Conservation (phyloP, 2,888 invertebrate species). For the Scotopteryx bipunctaria region DNA sequence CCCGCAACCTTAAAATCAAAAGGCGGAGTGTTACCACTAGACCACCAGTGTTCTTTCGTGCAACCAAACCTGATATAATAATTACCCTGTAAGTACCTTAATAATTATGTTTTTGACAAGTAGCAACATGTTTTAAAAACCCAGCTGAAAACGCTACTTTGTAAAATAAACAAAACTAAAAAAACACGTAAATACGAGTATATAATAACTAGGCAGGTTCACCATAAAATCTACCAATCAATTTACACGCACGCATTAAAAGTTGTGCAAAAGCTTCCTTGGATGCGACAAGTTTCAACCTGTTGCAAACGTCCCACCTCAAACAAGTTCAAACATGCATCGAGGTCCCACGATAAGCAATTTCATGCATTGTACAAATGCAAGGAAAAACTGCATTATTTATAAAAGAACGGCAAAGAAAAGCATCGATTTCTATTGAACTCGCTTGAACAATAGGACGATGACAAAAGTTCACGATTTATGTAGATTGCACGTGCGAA, state of each 20-base stretch:
- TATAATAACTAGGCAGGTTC: too few species aligned
- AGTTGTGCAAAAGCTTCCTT: conserved; percentile 25
- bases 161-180: neutral
- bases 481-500: conserved; percentile 57
- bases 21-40: too few species aligned
- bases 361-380: conserved; percentile 38
- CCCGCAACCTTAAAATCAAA: too few species aligned
- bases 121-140: neutral
- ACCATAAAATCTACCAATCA: neutral
- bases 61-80: too few species aligned
- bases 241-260: conserved; percentile 1
- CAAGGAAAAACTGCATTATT: conserved; percentile 29
- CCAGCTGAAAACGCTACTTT: neutral
- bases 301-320: conserved; percentile 50
- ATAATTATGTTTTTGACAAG: neutral
- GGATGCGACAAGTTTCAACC: conserved; percentile 63
- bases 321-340: conserved; percentile 58
- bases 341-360: conserved; percentile 26
- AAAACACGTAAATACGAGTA: too few species aligned
- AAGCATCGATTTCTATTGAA: conserved; percentile 31
- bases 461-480: conserved; percentile 43
- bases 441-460: conserved; percentile 37
- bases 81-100: too few species aligned
- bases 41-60: too few species aligned
- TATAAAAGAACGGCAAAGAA: conserved; percentile 33